phyloP scores from a whole-genome alignment of 2,113 vertebrate genomes.

The Anarhynchus alexandrinus region DNA sequence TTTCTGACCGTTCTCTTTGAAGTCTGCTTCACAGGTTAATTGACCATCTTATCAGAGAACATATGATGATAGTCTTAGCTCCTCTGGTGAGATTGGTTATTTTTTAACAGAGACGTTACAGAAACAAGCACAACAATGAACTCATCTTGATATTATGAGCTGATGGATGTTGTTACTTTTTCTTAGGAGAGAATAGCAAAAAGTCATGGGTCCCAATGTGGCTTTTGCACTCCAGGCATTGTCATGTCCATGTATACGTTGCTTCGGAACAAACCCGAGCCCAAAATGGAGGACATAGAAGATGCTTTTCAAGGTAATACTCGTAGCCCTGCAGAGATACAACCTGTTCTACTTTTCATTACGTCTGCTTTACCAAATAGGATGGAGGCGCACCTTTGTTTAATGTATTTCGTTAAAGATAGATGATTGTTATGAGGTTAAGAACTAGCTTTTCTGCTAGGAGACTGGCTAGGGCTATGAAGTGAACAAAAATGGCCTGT shows the following conservation, averaged over 20 bases:
- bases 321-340: not conserved
- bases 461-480: not conserved
- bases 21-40: not conserved
- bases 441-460: not conserved
- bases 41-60: not conserved
- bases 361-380: not conserved
- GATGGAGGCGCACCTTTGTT: not conserved
- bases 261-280: constrained; percentile 82
- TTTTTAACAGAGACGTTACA: not conserved
- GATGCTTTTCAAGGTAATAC: constrained; percentile 89
- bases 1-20: not conserved
- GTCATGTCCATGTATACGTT: constrained; percentile 97
- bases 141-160: not conserved
- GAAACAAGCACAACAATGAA: not conserved
- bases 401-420: not conserved
- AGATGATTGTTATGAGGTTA: not conserved
- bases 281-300: constrained; percentile 83
- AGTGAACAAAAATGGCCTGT: not conserved
- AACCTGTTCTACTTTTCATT: not conserved
- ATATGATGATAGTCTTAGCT: not conserved
- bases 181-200: constrained; percentile 89
- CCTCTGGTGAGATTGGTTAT: not conserved
- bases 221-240: constrained; percentile 95
- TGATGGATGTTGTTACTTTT: not conserved
- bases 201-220: constrained; percentile 93